Evolutionary conservation across 2,113 vertebrate species (phyloP).

Genomic region (Rissa tridactyla): DNA sequence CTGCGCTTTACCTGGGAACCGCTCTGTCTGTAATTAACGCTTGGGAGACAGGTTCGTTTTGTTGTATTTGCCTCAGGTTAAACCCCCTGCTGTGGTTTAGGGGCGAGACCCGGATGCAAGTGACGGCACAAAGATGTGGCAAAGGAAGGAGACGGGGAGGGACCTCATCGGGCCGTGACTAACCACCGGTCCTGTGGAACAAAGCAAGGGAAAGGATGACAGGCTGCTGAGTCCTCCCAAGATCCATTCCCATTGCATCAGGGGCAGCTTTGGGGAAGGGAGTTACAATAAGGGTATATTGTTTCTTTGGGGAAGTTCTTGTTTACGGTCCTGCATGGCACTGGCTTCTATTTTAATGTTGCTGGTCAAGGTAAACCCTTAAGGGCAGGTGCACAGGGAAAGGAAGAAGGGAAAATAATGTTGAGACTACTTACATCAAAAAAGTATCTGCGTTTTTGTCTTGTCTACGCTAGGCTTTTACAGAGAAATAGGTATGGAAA

Average conservation of each 20-base stretch:
- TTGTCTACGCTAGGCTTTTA: not conserved
- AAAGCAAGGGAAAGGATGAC: constrained; percentile 42
- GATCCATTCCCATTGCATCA: not conserved
- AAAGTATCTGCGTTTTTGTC: not conserved
- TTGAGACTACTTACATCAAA: not conserved
- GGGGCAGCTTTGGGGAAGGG: not conserved
- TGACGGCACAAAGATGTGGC: constrained; percentile 29
- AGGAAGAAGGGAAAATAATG: not conserved
- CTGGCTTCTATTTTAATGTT: not conserved
- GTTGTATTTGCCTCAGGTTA: constrained; percentile 33
- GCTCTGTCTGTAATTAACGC: not conserved
- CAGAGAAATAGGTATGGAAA: not conserved
- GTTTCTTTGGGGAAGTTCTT: not conserved
- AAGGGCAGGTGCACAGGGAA: not conserved
- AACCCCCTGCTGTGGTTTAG: constrained; percentile 27
- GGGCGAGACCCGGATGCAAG: constrained; percentile 33
- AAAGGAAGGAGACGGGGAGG: constrained; percentile 30
- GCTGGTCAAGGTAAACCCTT: not conserved
- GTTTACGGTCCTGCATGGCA: not conserved
- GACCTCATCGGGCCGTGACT: not conserved
- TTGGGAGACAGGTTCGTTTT: constrained; percentile 18
- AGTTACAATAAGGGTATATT: not conserved
- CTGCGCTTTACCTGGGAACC: not conserved
- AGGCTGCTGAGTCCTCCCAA: not conserved
- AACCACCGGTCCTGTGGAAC: not conserved